Percentiles rank a stretch among this genome's conserved stretches.
Conservation (phyloP, 2,888 invertebrate genomes). For the Tupiocoris notatus region DNA sequence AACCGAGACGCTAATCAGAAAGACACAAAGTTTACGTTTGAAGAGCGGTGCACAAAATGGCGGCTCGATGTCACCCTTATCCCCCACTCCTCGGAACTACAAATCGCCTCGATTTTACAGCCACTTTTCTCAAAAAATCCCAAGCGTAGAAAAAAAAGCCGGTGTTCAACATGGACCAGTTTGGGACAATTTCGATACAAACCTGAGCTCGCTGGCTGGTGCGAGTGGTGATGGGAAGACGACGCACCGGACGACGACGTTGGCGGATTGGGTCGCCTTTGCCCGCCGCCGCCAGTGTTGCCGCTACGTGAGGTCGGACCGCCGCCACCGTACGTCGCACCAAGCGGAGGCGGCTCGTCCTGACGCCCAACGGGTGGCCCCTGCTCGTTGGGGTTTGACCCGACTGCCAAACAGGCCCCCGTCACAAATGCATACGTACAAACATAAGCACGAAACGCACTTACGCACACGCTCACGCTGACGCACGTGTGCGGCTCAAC, state of each 20-base stretch:
- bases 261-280: conserved; percentile 7
- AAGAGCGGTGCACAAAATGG: too few relatives aligned
- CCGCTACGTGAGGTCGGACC: background rate
- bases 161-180: background rate
- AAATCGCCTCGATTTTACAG: too few relatives aligned
- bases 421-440: background rate
- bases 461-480: background rate
- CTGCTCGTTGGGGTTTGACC: conserved; percentile 32
- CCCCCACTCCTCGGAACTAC: too few relatives aligned
- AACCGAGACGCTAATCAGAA: too few relatives aligned
- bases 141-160: too few relatives aligned
- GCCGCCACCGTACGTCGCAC: conserved; percentile 1
- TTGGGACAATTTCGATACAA: background rate
- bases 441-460: background rate
- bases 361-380: conserved; percentile 13
- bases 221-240: conserved; percentile 24
- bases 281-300: background rate
- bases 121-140: too few relatives aligned
- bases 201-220: conserved; percentile 39
- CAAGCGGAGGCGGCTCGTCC: background rate
- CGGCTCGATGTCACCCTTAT: too few relatives aligned
- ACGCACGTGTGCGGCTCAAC: too few relatives aligned
- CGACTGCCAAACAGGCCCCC: background rate
- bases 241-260: conserved; percentile 8
- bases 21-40: too few relatives aligned